phyloP scores from a whole-genome alignment of 2,113 vertebrate genomes.

The Strix uralensis region DNA sequence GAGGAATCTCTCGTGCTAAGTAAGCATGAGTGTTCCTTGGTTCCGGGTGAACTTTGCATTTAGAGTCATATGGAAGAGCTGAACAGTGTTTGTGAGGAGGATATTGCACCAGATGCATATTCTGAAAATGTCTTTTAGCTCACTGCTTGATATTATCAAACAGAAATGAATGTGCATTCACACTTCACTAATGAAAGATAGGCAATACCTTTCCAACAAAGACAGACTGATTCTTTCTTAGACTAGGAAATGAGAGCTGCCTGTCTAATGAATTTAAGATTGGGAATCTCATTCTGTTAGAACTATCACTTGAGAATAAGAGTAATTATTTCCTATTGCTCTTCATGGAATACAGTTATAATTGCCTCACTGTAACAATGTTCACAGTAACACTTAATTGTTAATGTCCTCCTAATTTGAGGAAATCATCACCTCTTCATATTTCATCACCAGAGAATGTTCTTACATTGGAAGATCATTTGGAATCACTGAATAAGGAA shows the following conservation, averaged over 20 bases:
- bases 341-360: conserved; percentile 76
- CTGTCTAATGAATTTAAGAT: conserved; percentile 69
- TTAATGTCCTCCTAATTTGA: conserved; percentile 74
- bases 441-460: conserved; percentile 65
- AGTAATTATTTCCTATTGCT: conserved; percentile 79
- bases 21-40: not conserved
- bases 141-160: not conserved
- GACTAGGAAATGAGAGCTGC: conserved; percentile 21
- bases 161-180: not conserved
- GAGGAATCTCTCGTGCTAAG: not conserved
- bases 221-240: not conserved
- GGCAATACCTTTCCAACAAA: not conserved
- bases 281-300: conserved; percentile 68
- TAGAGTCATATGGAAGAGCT: not conserved
- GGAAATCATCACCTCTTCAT: conserved; percentile 68
- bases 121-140: not conserved
- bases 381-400: conserved; percentile 77
- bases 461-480: conserved; percentile 42
- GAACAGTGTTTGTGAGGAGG: not conserved
- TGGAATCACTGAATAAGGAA: not conserved
- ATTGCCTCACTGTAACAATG: conserved; percentile 72
- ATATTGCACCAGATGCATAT: not conserved
- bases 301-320: conserved; percentile 77
- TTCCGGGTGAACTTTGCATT: not conserved
- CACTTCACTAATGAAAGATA: not conserved